Conservation (phyloP, 2,113 vertebrate species). For the Rhineura floridana region DNA sequence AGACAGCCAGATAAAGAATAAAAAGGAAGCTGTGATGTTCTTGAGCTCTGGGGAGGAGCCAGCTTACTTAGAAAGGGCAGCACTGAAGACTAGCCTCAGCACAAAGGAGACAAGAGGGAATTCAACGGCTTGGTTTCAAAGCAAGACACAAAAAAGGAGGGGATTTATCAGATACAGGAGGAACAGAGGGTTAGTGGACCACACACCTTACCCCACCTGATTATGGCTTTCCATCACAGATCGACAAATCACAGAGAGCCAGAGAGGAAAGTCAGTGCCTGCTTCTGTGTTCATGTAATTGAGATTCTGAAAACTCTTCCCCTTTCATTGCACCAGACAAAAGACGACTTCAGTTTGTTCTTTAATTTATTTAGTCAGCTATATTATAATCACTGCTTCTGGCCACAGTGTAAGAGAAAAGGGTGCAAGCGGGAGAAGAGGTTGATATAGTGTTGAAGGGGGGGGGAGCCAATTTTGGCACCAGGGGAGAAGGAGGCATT, state of each 20-base stretch:
- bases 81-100: fast-evolving
- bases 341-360: neutral
- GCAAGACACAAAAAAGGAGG: conserved; percentile 24
- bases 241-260: neutral
- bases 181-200: neutral
- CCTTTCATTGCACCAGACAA: neutral
- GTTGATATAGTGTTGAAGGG: too few species aligned
- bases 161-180: conserved; percentile 14
- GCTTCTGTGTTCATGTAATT: neutral
- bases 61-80: neutral
- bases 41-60: neutral
- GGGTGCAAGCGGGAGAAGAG: neutral
- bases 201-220: conserved; percentile 2
- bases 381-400: neutral
- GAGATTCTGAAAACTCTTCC: neutral
- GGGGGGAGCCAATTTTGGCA: neutral
- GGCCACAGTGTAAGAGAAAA: neutral
- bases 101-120: neutral
- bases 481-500: fast-evolving
- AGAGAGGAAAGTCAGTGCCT: neutral
- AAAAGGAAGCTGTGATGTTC: conserved; percentile 6
- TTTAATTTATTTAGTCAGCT: neutral
- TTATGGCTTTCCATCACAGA: neutral
- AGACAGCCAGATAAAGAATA: conserved; percentile 45
- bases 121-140: conserved; percentile 14